Evolutionary conservation across 2,113 vertebrate genomes (phyloP).

Genomic region (Mastomys natalensis): DNA sequence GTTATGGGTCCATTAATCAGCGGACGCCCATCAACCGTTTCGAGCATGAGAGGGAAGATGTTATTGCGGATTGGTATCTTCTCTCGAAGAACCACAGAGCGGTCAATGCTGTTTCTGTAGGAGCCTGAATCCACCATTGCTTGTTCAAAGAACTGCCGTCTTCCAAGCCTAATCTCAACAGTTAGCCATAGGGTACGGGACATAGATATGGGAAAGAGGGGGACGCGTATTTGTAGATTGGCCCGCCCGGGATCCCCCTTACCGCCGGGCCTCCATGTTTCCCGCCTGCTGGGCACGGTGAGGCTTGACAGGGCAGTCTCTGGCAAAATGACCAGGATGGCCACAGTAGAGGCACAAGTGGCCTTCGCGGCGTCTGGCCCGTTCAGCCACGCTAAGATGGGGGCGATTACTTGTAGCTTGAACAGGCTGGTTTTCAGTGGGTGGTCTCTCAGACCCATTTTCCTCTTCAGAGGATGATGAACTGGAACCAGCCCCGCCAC

Average conservation of each 20-base stretch:
- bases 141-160: conserved; percentile 62
- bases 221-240: conserved; percentile 69
- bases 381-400: conserved; percentile 55
- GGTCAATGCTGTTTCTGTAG: conserved; percentile 68
- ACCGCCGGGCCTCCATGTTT: conserved; percentile 59
- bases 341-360: conserved; percentile 64
- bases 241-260: conserved; percentile 49
- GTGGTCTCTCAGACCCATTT: background rate
- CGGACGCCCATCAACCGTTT: conserved; percentile 29
- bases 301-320: conserved; percentile 54
- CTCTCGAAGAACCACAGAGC: conserved; percentile 60
- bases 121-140: conserved; percentile 65
- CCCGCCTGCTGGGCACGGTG: background rate
- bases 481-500: background rate
- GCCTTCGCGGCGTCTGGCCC: background rate
- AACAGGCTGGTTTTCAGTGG: conserved; percentile 28
- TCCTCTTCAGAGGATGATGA: background rate
- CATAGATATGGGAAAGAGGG: conserved; percentile 70
- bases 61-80: conserved; percentile 57
- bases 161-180: conserved; percentile 68
- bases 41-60: conserved; percentile 65
- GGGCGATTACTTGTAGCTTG: background rate
- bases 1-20: conserved; percentile 63
- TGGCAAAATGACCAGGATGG: conserved; percentile 62
- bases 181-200: conserved; percentile 56